Evolutionary conservation across 2,888 invertebrate species (phyloP).

Genomic region (Chironomus riparius): DNA sequence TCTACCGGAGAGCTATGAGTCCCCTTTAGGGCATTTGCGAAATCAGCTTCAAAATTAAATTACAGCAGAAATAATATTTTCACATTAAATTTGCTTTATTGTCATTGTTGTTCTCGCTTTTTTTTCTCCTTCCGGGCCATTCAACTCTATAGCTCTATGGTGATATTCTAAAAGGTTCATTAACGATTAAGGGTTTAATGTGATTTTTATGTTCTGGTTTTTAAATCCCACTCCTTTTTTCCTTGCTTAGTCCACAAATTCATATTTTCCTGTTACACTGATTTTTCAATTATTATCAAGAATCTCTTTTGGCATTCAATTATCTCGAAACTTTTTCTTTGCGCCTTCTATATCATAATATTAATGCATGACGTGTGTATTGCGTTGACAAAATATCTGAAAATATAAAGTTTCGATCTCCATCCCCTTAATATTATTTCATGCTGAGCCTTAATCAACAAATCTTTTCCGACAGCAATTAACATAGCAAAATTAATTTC

Average conservation of each 20-base stretch:
- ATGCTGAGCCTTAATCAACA: constrained; percentile 24
- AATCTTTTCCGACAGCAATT: constrained; percentile 27
- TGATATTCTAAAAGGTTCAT: background rate
- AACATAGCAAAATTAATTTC: constrained; percentile 27
- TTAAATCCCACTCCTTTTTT: background rate
- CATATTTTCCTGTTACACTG: background rate
- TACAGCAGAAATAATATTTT: constrained; percentile 2
- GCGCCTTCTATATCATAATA: too few species aligned
- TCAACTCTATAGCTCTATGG: too few species aligned
- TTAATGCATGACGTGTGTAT: too few species aligned
- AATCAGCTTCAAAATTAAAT: background rate
- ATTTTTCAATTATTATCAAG: background rate
- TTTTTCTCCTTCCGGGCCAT: background rate
- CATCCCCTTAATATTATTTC: background rate
- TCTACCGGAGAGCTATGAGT: too few species aligned
- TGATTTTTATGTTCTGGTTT: background rate
- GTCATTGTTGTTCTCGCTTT: background rate
- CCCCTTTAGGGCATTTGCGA: too few species aligned
- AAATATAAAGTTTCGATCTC: background rate
- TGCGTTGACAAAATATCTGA: too few species aligned
- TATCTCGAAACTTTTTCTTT: too few species aligned
- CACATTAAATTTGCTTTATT: background rate
- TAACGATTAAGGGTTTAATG: constrained; percentile 15
- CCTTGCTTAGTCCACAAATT: background rate
- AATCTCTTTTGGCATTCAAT: too few species aligned